A percentile compares a stretch with the other conserved stretches of the same genome.
phyloP scores from a whole-genome alignment of 23 tunicate species.

The Diplosoma virens region DNA sequence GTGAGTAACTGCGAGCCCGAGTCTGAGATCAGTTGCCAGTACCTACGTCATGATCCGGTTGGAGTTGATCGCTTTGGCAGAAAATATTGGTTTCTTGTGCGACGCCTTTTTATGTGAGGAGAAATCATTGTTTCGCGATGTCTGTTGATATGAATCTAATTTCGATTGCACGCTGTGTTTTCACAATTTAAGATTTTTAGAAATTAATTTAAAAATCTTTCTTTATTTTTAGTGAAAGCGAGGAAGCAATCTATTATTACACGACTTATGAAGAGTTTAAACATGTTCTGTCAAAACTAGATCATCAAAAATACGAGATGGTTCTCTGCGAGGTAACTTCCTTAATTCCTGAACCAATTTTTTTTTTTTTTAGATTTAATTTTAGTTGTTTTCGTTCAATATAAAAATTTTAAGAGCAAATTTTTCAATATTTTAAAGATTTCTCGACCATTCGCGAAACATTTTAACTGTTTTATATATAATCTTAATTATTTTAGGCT shows the following conservation, averaged over 20 bases:
- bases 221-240: constrained; percentile 47
- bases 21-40: constrained; percentile 49
- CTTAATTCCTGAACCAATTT: too few relatives aligned
- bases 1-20: constrained; percentile 76
- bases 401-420: too few relatives aligned
- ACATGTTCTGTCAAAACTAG: constrained; percentile 39
- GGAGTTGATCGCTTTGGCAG: constrained; percentile 94
- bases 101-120: constrained; percentile 91
- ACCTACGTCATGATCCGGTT: constrained; percentile 82
- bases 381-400: too few relatives aligned
- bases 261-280: constrained; percentile 68
- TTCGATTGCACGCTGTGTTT: too few relatives aligned
- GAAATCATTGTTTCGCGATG: too few relatives aligned
- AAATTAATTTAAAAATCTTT: too few relatives aligned
- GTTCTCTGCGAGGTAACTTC: constrained; percentile 75
- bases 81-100: constrained; percentile 88
- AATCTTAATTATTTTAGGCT: constrained; percentile 52
- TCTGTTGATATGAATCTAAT: too few relatives aligned
- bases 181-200: too few relatives aligned
- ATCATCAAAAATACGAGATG: constrained; percentile 68
- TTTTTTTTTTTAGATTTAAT: too few relatives aligned
- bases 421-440: too few relatives aligned
- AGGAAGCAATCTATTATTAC: constrained; percentile 47
- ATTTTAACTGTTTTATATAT: too few relatives aligned
- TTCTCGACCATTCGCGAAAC: too few relatives aligned